phyloP scores from a whole-genome alignment of 2,113 vertebrate species.

The Nothobranchius furzeri region DNA sequence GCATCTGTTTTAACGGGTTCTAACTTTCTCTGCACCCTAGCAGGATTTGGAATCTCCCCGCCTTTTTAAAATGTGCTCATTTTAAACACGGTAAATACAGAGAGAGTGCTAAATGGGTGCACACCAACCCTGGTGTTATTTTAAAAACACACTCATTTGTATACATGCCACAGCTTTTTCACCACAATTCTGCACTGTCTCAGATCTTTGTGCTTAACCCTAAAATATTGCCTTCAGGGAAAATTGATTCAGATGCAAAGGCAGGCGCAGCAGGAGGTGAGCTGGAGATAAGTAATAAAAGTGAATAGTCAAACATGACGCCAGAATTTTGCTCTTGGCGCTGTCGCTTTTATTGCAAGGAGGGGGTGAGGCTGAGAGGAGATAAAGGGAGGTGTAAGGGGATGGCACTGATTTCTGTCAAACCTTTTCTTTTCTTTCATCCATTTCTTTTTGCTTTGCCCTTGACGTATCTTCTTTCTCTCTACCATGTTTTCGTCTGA shows the following conservation, averaged over 20 bases:
- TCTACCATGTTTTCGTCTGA: neutral
- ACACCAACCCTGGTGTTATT: neutral
- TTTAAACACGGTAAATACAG: neutral
- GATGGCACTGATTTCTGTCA: slow-evolving; percentile 15
- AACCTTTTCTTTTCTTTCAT: slow-evolving; percentile 4
- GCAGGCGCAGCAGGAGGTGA: slow-evolving; percentile 25
- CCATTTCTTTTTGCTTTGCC: slow-evolving; percentile 5
- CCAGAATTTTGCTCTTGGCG: slow-evolving; percentile 42
- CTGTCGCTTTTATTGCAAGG: slow-evolving; percentile 25
- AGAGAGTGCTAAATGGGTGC: neutral
- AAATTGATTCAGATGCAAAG: slow-evolving; percentile 45
- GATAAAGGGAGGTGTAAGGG: slow-evolving; percentile 17
- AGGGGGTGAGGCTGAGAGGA: slow-evolving; percentile 1
- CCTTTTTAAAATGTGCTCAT: too few species aligned
- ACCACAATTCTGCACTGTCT: slow-evolving; percentile 7
- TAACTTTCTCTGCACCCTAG: neutral
- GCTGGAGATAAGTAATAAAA: slow-evolving; percentile 39
- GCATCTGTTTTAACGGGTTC: neutral
- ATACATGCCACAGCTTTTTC: slow-evolving; percentile 11
- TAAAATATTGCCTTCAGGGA: slow-evolving; percentile 34
- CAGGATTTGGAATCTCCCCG: neutral
- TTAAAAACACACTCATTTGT: neutral
- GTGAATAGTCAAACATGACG: slow-evolving; percentile 37
- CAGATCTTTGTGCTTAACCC: slow-evolving; percentile 38
- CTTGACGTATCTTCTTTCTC: neutral